These are phyloP conservation scores for Argyresthia albistria DNA, from an alignment of 2,888 invertebrate genomes.

Conservation along the genomic window DNA sequence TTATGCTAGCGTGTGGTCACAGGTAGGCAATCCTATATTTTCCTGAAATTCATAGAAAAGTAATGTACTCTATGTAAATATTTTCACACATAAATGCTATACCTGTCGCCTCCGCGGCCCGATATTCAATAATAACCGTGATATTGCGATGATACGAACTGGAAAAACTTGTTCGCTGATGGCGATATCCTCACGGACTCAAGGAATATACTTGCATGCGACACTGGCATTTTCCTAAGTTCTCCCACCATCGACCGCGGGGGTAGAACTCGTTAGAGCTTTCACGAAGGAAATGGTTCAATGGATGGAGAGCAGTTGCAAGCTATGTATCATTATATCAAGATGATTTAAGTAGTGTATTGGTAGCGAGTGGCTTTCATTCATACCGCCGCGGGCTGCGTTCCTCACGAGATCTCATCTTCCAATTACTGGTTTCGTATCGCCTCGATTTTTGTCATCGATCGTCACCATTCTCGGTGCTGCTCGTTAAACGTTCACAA, in stretches of 20 bases:
- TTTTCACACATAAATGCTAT: conserved; percentile 61
- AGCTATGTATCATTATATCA: conserved; percentile 1
- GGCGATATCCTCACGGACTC: conserved; percentile 67
- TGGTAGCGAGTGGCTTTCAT: conserved; percentile 66
- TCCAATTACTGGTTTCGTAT: conserved; percentile 60
- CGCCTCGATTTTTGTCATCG: conserved; percentile 55
- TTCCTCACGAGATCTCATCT: conserved; percentile 67
- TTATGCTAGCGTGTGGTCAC: too few relatives aligned
- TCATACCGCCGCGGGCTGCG: conserved; percentile 67
- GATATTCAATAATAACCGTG: conserved; percentile 70
- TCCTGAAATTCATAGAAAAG: not conserved
- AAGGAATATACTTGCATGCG: conserved; percentile 24
- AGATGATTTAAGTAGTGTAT: conserved; percentile 38
- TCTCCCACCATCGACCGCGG: conserved; percentile 22
- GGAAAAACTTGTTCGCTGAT: conserved; percentile 70
- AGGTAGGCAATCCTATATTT: too few relatives aligned
- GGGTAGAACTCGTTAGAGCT: not conserved
- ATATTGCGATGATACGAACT: conserved; percentile 72
- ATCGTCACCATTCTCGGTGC: conserved; percentile 36
- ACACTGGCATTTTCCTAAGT: conserved; percentile 11
- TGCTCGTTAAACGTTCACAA: conserved; percentile 21
- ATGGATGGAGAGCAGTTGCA: not conserved
- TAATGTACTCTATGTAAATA: conserved; percentile 27
- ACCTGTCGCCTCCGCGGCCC: conserved; percentile 66
- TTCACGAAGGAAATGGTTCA: not conserved